Evolutionary conservation across 2,113 vertebrate genomes (phyloP), one percentile per base, ranked within the genome.

Genomic region (Chloropsis cyanopogon): DNA sequence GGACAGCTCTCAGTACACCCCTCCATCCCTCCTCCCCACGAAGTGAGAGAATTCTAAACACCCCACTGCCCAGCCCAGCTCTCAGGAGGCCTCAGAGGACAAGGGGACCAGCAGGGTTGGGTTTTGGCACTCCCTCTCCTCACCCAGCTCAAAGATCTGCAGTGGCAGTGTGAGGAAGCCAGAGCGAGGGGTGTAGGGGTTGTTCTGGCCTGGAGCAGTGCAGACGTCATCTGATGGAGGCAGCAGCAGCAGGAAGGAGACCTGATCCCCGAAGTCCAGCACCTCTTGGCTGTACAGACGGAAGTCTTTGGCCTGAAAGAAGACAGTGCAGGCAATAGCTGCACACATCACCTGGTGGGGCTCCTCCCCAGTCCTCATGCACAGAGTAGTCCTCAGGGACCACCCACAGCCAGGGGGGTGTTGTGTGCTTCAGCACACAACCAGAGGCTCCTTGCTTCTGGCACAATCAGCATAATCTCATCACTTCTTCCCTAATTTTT

Each of bases 101-200:
- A 72, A 69, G 66, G 9, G 46, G 25, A 60, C 3, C 24, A 46
- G 29, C n/a, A 78, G 11, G 9, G 33, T 0, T 22, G 35, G 18
- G 29, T 28, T 80, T 35, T 53, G 54, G n/a, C 63, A 25, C 18
- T 26, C 42, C 23, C 8, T n/a, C 6, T 85, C 20, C 98, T 97
- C 83, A 99, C 99, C 98, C 61, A 99, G 97, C 95, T 99, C 99
- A 7, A 99, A 99, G 96, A 99, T 98, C 97, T 99, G 99, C 88
- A 99, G 98, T 0, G 99, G 99, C 59, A 99, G 97, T 0, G 98
- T 99, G 92, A 99, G 98, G 93, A 99, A 98, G 82, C 98, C 98
- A 0, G 98, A 98, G 53, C 94, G 97, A 41, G 98, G 99, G 6
- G 98, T 98, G 71, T 98, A 98, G 12, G 98, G 98, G 82, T 98